Base-by-base conservation (phyloP, 1,140 invertebrate genomes). In the Cydia pomonella region DNA sequence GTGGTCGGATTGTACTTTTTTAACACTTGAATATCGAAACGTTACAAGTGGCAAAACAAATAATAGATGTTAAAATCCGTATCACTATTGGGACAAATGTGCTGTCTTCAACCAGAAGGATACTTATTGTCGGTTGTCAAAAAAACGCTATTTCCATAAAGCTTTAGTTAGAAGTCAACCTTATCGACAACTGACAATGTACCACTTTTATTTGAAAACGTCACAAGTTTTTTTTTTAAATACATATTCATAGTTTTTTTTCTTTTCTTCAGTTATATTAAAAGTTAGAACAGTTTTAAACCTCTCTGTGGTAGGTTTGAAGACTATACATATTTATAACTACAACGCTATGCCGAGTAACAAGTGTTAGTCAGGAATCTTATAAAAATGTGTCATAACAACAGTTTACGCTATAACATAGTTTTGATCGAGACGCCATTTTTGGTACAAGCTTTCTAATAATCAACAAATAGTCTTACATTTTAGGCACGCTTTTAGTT, bases 301-400 rank as follows among this genome's bases (percentile, higher is more conserved):
- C 62, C 63, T 27, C 18, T 59, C 21, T 59, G 64, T 69, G 2
- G 64, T 13, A 23, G 64, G 27, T 29, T 27, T 29, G 27, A 69
- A 69, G 25, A 38, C 64, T 69, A 69, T 64, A 69, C 29, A 69
- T 69, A 69, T 33, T 16, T 69, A 41, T 69, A 69, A 69, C 64
- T 69, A 69, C 64, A 69, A 69, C 64, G 29, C 64, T 69, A 41
- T 69, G 27, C 29, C 64, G 64, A 69, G 64, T 38, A 69, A 69
- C 64, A 38, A 69, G 64, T 69, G 64, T 69, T 69, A 38, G 29
- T 69, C 64, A 13, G 64, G 64, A 69, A 69, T 69, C 64, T 69
- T 69, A 69, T 69, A 69, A 69, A 69, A 69, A 69, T 41, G 64
- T 69, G 64, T 69, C 64, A 69, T 69, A 69, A 69, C 64, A 69